Percentiles rank a stretch among this genome's conserved stretches.
Conservation (phyloP, 2,113 vertebrate genomes). For the Hippocampus abdominalis region DNA sequence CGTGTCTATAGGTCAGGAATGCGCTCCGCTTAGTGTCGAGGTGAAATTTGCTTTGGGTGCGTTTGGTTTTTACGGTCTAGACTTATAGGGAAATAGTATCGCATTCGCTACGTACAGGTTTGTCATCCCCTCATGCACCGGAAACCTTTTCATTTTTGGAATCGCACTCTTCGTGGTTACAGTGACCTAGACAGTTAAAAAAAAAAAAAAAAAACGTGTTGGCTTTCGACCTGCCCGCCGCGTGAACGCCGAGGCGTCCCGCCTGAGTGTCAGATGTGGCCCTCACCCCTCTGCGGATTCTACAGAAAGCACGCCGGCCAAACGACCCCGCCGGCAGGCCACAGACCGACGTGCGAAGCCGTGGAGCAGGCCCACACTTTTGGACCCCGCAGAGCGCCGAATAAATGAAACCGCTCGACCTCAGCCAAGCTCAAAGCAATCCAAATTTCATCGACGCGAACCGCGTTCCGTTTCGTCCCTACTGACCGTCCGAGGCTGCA, state of each 20-base stretch:
- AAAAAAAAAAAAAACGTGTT: background rate
- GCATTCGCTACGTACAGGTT: background rate
- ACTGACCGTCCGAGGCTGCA: too few species aligned
- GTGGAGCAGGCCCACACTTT: background rate
- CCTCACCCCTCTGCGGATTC: background rate
- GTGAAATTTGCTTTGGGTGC: background rate
- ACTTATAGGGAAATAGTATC: background rate
- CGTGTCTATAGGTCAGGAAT: conserved; percentile 30
- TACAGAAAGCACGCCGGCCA: background rate
- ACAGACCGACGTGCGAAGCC: background rate
- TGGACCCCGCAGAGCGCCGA: background rate
- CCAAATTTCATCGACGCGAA: background rate
- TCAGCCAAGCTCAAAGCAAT: background rate
- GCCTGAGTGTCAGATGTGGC: background rate
- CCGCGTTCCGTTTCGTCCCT: too few species aligned
- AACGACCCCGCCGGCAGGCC: background rate
- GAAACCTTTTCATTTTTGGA: background rate
- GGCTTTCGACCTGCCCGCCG: background rate
- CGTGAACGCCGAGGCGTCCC: background rate
- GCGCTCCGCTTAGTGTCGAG: background rate
- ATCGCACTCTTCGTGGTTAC: background rate
- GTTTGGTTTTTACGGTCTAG: background rate
- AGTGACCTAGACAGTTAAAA: background rate
- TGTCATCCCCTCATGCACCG: too few species aligned
- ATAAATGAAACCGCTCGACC: background rate